These are phyloP conservation scores for Carassius gibelio DNA, from an alignment of 2,113 vertebrate genomes.

Conservation along the genomic window DNA sequence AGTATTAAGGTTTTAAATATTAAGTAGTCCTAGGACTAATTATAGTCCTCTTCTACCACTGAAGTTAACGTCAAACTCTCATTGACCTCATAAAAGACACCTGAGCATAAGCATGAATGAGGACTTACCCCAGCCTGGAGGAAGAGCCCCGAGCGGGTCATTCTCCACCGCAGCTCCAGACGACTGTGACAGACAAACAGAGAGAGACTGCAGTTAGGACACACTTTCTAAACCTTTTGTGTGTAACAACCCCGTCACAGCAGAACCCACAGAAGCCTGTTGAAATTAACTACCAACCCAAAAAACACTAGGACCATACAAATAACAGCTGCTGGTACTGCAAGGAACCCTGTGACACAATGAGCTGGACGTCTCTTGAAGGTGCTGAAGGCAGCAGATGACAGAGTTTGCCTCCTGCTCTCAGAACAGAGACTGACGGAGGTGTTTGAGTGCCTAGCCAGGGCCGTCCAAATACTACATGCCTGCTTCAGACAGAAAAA, in stretches of 20 bases:
- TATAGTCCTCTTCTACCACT: neutral
- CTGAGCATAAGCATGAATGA: slow-evolving; percentile 65
- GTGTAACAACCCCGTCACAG: too few species aligned
- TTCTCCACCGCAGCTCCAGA: slow-evolving; percentile 86
- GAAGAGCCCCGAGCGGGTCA: slow-evolving; percentile 91
- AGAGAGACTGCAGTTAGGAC: slow-evolving; percentile 66
- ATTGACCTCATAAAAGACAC: slow-evolving; percentile 55
- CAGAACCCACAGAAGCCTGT: neutral
- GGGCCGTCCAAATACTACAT: slow-evolving; percentile 90
- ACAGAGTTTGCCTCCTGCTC: slow-evolving; percentile 48
- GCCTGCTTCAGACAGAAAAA: slow-evolving; percentile 54
- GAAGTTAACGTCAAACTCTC: neutral
- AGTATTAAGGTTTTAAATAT: neutral
- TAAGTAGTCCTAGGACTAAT: too few species aligned
- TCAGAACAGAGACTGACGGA: slow-evolving; percentile 54
- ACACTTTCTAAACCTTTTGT: slow-evolving; percentile 20
- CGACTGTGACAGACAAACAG: slow-evolving; percentile 74
- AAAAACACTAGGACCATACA: neutral
- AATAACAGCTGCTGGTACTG: too few species aligned
- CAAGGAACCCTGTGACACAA: neutral
- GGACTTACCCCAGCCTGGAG: slow-evolving; percentile 97
- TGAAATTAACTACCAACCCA: neutral
- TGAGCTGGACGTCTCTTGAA: too few species aligned
- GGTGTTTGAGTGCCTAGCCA: slow-evolving; percentile 75
- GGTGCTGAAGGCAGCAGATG: neutral